Evolutionary conservation across 2,888 invertebrate genomes (phyloP).

Genomic region (Myopa testacea): DNA sequence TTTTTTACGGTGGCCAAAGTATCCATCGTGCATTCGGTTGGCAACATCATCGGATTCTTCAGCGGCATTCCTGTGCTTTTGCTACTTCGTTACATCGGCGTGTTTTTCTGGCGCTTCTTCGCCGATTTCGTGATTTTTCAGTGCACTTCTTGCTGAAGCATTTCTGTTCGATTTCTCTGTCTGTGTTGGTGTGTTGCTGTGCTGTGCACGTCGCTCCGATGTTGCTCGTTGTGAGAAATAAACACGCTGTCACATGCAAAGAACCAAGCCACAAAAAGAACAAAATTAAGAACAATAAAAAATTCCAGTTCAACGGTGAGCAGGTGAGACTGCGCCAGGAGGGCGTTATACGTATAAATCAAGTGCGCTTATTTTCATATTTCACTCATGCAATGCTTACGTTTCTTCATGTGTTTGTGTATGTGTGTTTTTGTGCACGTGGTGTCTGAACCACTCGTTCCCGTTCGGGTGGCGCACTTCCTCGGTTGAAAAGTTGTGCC

Average conservation of each 20-base stretch:
- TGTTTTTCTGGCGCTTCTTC: neutral
- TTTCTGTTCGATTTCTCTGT: neutral
- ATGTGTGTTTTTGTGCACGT: neutral
- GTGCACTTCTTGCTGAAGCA: neutral
- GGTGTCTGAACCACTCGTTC: neutral
- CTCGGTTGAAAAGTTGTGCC: neutral
- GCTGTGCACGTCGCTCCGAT: neutral
- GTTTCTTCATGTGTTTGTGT: neutral
- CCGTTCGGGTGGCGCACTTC: neutral
- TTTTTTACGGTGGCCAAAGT: neutral
- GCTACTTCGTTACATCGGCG: neutral
- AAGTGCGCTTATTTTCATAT: slow-evolving; percentile 22
- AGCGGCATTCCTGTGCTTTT: neutral
- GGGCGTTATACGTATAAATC: neutral
- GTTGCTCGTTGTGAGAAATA: slow-evolving; percentile 28
- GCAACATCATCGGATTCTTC: neutral
- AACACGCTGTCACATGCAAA: slow-evolving; percentile 37
- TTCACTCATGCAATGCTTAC: slow-evolving; percentile 7
- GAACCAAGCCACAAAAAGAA: too few species aligned
- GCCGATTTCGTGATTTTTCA: neutral
- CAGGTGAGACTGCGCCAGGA: neutral
- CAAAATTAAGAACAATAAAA: neutral
- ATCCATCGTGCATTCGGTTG: neutral
- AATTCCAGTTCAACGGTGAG: neutral
- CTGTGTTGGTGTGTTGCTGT: neutral